These are phyloP conservation scores for Spatula clypeata DNA, from an alignment of 2,797 vertebrate species.

Conservation along the genomic window DNA sequence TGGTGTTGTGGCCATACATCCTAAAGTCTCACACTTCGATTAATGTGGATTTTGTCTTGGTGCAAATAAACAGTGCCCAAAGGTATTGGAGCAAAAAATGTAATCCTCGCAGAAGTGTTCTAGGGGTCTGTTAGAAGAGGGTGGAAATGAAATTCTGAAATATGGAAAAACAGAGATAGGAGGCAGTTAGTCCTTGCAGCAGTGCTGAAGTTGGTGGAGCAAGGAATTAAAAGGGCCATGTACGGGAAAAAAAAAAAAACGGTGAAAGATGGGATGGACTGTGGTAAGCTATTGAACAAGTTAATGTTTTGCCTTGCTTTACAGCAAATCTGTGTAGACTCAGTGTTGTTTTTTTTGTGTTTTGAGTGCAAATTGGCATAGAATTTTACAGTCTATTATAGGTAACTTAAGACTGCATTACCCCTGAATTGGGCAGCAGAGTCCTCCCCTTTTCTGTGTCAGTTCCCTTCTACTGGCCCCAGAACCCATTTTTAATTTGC, in stretches of 20 bases:
- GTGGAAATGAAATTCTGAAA: neutral
- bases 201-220: neutral
- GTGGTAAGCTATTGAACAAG: fast-evolving
- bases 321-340: neutral
- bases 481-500: neutral
- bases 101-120: neutral
- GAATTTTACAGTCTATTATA: neutral
- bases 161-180: neutral
- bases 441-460: neutral
- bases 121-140: neutral
- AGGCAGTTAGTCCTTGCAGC: neutral
- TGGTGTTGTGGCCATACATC: fast-evolving
- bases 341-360: neutral
- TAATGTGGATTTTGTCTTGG: neutral
- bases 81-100: neutral
- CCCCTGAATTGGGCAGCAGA: neutral
- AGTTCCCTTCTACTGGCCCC: neutral
- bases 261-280: neutral
- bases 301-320: neutral
- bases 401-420: fast-evolving
- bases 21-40: neutral
- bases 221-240: neutral
- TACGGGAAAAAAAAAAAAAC: neutral
- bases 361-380: neutral
- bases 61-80: neutral